Base-by-base conservation (phyloP, 1,140 invertebrate genomes). In the Neodiprion pinetum region DNA sequence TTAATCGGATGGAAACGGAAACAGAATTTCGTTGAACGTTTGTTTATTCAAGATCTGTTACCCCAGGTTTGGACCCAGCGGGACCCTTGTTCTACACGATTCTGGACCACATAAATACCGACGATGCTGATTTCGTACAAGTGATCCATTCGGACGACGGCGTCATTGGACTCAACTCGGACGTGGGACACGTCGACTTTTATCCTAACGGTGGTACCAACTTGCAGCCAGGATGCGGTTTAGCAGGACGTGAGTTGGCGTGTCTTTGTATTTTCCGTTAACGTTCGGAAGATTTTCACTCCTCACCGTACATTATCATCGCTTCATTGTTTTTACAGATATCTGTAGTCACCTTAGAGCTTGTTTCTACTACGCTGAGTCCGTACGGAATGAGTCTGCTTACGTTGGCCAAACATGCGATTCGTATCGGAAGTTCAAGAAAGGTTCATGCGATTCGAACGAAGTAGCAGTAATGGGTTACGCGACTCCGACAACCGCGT, bases 161-260 rank as follows among this genome's bases (percentile, higher is more conserved):
- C 14, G 74, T 85, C 21, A 87, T 89, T 65, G 90, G 90, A 14
- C 81, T 86, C 40, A 61, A 78, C 0, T 40, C 47, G 14, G 76
- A 79, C 11, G 79, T 88, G 0, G 93, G 92, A 0, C 90, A 91
- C 50, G 88, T 92, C 0, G 93, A 94, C 80, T 94, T 93, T 84
- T 94, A 92, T 85, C 89, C 91, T 1, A 95, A 95, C 77, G 90
- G 90, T 0, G 93, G 92, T 4, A 80, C 80, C 14, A 83, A 86
- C 49, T 78, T 83, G 7, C 94, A 95, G 80, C 93, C 93, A 0
- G 93, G 93, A 1, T 95, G 93, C 81, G 88, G 90, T 0, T 17
- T 74, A 40, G 40, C 77, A 9, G 74, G 73, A n/a, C 28, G 28
- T 40, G 28, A 40, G 28, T 40, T 40, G 1, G 28, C 28, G 28